Evolutionary conservation across 2,797 vertebrate genomes (phyloP), one percentile per base, ranked within the genome.

Genomic region (Galago senegalensis): DNA sequence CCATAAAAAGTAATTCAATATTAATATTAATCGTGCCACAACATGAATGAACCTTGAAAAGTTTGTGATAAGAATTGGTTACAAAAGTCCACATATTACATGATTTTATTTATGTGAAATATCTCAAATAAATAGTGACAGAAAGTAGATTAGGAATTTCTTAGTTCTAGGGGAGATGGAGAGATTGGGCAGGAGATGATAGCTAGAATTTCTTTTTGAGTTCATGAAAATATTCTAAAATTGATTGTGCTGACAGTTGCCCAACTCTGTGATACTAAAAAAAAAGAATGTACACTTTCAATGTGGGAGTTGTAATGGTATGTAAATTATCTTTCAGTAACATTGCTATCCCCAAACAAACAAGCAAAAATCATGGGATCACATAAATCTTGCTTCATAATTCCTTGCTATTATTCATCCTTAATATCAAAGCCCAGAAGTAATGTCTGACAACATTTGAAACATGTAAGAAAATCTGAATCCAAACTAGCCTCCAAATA

Each of bases 251-350:
- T 69, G 56, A 75, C 58, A 7, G 7, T 11, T 61, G 3, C 2
- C 23, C n/a, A 86, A 53, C 7, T 79, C 16, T 10, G 11, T 61
- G 1, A 67, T 49, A 27, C 4, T 8, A 4, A 23, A 31, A 77
- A 80, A 34, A 67, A 7, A 34, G 34, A 34, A 25, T 21, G 2
- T 27, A 17, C 0, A n/a, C 18, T 95, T 88, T 65, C 67, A 53
- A 9, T 43, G 25, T 12, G 25, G 69, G 10, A 85, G 12, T 27
- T 79, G 17, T 76, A 80, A 53, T 67, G 25, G 31, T 10, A 23
- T 61, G 11, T 61, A 25, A 80, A 56, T 75, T 84, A 63, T 61
- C 65, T 84, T 80, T 90, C 34, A 65, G n/a, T 53, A 91, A 40
- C 65, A 12, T 14, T 17, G 2, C 70, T 93, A 75, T 20, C 53